Percentiles rank a stretch among this genome's conserved stretches.
Conservation (phyloP, 2,797 vertebrate species). For the Neosilurus hyrtlii region DNA sequence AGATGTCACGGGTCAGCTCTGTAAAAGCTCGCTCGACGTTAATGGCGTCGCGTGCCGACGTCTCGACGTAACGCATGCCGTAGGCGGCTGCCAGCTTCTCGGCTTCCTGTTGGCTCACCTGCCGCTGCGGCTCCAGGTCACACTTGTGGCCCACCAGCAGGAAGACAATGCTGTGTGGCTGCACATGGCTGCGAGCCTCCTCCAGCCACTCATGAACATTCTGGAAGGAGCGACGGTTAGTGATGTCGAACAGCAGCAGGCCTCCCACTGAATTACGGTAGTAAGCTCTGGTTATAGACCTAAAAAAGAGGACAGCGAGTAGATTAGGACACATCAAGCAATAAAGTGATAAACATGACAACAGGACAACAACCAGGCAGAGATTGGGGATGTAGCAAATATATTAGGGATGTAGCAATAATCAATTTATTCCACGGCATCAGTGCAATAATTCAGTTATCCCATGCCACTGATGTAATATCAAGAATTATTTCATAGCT, state of each 20-base stretch:
- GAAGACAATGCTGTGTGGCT: slow-evolving; percentile 97
- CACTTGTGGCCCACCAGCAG: slow-evolving; percentile 97
- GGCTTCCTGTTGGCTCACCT: slow-evolving; percentile 93
- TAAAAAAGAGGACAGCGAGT: slow-evolving; percentile 54
- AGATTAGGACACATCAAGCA: slow-evolving; percentile 15
- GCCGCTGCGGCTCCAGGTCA: slow-evolving; percentile 91
- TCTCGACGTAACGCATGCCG: slow-evolving; percentile 97
- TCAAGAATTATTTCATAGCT: too few relatives aligned
- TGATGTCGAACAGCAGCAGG: slow-evolving; percentile 96
- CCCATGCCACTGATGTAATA: too few relatives aligned
- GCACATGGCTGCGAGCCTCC: slow-evolving; percentile 94
- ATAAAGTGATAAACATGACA: not conserved
- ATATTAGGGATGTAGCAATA: not conserved
- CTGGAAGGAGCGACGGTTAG: slow-evolving; percentile 97
- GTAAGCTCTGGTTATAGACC: slow-evolving; percentile 97
- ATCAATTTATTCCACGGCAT: too few relatives aligned
- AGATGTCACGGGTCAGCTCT: slow-evolving; percentile 95
- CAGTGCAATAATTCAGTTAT: too few relatives aligned
- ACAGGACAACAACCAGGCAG: not conserved
- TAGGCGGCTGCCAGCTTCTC: slow-evolving; percentile 93
- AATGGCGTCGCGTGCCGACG: slow-evolving; percentile 94
- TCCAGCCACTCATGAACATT: slow-evolving; percentile 98
- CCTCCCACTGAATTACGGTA: slow-evolving; percentile 98
- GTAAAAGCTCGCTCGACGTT: slow-evolving; percentile 99
- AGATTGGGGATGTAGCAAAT: not conserved